Evolutionary conservation across 2,113 vertebrate species (phyloP).

Genomic region (Tachysurus vachellii): DNA sequence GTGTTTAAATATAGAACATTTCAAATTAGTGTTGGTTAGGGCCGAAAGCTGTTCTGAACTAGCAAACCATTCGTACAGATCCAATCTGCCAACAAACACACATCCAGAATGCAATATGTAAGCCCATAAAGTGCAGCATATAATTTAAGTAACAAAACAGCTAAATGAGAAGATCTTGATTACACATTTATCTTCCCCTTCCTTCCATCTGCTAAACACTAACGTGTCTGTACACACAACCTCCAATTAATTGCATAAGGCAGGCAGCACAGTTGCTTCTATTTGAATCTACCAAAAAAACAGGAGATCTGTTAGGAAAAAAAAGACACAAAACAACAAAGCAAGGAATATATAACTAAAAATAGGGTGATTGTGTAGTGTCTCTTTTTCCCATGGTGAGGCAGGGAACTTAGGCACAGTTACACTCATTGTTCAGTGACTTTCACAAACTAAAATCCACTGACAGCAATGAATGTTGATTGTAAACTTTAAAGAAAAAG

Average conservation of each 20-base stretch:
- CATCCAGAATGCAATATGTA: conserved; percentile 44
- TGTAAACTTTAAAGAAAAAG: conserved; percentile 85
- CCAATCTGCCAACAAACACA: conserved; percentile 13
- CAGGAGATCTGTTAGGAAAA: conserved; percentile 53
- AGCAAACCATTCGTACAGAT: conserved; percentile 6
- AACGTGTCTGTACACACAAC: conserved; percentile 62
- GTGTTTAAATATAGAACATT: background rate
- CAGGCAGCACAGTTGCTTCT: conserved; percentile 68
- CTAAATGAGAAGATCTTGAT: conserved; percentile 77
- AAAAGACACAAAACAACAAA: conserved; percentile 54
- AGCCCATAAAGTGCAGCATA: conserved; percentile 55
- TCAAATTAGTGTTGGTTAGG: background rate
- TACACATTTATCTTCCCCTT: conserved; percentile 77
- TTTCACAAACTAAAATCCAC: conserved; percentile 97
- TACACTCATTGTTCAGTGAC: conserved; percentile 99
- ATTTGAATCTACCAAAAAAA: conserved; percentile 71
- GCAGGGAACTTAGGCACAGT: conserved; percentile 89
- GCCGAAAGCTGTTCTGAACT: background rate
- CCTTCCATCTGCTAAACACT: conserved; percentile 70
- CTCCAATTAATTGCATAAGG: conserved; percentile 75
- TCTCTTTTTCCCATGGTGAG: conserved; percentile 51
- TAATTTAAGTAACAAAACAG: conserved; percentile 79
- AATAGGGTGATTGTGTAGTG: background rate
- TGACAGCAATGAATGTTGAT: conserved; percentile 99
- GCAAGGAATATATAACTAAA: background rate